Base-by-base conservation (phyloP, 2,888 invertebrate genomes). In the Cheilosia grossa region DNA sequence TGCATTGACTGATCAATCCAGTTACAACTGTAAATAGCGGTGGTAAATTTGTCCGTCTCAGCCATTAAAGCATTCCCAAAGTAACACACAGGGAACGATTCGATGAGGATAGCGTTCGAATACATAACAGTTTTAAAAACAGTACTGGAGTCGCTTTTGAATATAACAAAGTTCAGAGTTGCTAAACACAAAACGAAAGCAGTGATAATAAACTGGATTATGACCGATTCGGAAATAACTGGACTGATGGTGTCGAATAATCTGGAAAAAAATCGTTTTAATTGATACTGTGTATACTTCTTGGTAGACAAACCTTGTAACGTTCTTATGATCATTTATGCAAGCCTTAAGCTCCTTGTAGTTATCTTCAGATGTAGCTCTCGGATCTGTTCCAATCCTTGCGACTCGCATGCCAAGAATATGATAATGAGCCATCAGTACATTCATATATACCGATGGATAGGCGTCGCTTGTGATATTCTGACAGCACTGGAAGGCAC, bases 41-140 rank as follows among this genome's bases (percentile, higher is more conserved):
- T 72, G 2, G 72, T 78, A 0, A 82, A 21, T 3, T 33, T 15
- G 10, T 72, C 72, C 1, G 72, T 54, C 40, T 72, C 82, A 13
- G 17, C 6, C 44, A 49, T 82, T 7, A 82, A 13, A 9, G 40
- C 24, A 47, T 72, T 72, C n/a, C 44, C 78, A n/a, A 66, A 61
- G 15, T 78, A 72, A 10, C 78, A 82, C 1, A 78, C 66, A 1
- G 78, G 72, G 24, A 82, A 78, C 21, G 70, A 21, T 30, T 70
- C 64, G 4, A 37, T 21, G 6, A 70, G 13, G 17, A 59, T 21
- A 1, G 17, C 53, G 0, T 13, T 0, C 21, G 66, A 40, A 9
- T 82, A 77, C 4, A 77, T 21, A 5, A 70, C 4, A 0, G 66
- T 47, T 10, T 21, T 59, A 7, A 82, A 37, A 4, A 77, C 19